phyloP scores from a whole-genome alignment of 2,797 vertebrate genomes.

The Distichodus sexfasciatus region DNA sequence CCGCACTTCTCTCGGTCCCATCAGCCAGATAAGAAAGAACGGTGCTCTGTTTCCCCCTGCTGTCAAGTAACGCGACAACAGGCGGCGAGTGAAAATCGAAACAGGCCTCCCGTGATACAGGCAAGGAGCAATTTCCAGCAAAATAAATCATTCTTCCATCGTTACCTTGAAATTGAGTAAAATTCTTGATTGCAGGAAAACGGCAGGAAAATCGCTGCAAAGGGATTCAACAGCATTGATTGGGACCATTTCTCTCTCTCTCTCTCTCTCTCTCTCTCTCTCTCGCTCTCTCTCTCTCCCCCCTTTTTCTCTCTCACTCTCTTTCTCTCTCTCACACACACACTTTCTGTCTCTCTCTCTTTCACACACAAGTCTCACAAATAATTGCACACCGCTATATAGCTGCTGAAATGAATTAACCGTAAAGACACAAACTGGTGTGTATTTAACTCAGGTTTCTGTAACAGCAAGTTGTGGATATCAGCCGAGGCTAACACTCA shows the following conservation, averaged over 20 bases:
- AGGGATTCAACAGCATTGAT: conserved; percentile 22
- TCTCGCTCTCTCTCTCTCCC: not conserved
- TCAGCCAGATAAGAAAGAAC: no score
- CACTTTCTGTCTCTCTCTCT: not conserved
- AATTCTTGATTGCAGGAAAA: conserved; percentile 17
- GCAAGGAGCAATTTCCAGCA: conserved; percentile 1
- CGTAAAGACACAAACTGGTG: not conserved
- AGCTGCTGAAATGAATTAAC: not conserved
- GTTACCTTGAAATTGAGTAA: conserved; percentile 21
- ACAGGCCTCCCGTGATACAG: not conserved
- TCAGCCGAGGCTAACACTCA: not conserved
- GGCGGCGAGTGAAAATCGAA: not conserved
- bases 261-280: not conserved
- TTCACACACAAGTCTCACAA: not conserved
- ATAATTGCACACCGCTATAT: not conserved
- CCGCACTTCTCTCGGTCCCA: conserved; percentile 18
- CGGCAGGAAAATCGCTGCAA: conserved; percentile 4
- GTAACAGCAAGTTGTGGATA: no score
- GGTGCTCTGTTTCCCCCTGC: conserved; percentile 74
- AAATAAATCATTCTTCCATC: conserved; percentile 26
- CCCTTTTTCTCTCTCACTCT: not conserved
- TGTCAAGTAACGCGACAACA: conserved; percentile 54
- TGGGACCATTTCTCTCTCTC: not conserved
- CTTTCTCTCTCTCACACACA: not conserved
- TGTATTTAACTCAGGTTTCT: no score